Evolutionary conservation across 2,888 invertebrate genomes (phyloP), one percentile per base, ranked within the genome.

Genomic region (Plusia festucae): DNA sequence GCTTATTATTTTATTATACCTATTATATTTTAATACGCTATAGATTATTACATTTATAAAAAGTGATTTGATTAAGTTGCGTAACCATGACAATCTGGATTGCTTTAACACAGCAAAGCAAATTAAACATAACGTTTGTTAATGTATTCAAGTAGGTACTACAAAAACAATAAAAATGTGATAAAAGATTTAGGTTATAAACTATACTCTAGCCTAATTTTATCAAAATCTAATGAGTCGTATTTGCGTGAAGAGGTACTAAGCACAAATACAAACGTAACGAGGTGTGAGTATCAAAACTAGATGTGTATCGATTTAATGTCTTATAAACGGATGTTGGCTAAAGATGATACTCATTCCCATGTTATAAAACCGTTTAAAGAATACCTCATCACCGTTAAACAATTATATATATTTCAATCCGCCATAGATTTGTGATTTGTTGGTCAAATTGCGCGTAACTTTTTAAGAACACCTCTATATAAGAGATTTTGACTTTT

Each of bases 351-450:
- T 40, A n/a, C n/a, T n/a, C 40, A 7, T 40, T 40, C 40, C n/a
- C 40, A 40, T 40, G 40, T 40, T 5, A 40, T 40, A 40, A 40
- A 40, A 40, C 40, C n/a, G 40, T 40, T 40, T 40, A 40, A 40
- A 40, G 40, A 40, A 40, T 40, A 40, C n/a, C 40, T 40, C 40
- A 40, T 40, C n/a, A 40, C 40, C 40, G 40, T 40, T 40, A 40
- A 40, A 40, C n/a, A n/a, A n/a, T 40, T n/a, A 40, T 24, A 24
- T 3, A 13, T 34, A 40, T 15, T 40, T 40, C n/a, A 40, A n/a
- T 40, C 40, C 40, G 40, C 40, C 40, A 40, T 40, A 40, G 40
- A 40, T n/a, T n/a, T n/a, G 40, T n/a, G 7, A 24, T 27, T 5
- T 5, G 5, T 15, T 40, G 40, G n/a, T n/a, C n/a, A 40, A 40